phyloP scores from a whole-genome alignment of 1,140 invertebrate species.

The Gryon sp. region DNA sequence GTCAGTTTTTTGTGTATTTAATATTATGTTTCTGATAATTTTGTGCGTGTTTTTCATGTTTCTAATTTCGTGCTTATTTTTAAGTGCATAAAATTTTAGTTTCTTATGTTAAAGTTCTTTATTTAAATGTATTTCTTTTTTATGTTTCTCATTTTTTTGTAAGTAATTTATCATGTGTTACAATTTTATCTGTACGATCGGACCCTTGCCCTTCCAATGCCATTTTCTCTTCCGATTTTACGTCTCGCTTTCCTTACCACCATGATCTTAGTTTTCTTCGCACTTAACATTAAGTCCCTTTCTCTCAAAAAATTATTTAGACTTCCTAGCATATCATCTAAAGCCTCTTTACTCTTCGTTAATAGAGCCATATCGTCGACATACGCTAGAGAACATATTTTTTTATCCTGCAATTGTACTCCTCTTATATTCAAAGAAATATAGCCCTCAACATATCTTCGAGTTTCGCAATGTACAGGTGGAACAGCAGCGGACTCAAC shows the following conservation, averaged over 20 bases:
- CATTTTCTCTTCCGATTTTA: constrained; percentile 5
- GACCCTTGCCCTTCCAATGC: not conserved
- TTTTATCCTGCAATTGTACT: not conserved
- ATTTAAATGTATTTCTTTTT: no score
- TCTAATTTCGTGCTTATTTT: no score
- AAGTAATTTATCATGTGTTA: no score
- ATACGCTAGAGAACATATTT: constrained; percentile 3
- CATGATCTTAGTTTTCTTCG: constrained; percentile 17
- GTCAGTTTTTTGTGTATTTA: no score
- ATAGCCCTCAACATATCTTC: not conserved
- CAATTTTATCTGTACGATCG: no score
- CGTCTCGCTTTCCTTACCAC: constrained; percentile 1
- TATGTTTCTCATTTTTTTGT: no score
- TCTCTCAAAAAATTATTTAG: not conserved
- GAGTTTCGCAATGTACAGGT: constrained; percentile 58
- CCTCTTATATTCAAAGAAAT: constrained; percentile 4
- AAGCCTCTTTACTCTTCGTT: not conserved
- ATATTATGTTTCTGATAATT: no score
- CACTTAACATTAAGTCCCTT: constrained; percentile 6
- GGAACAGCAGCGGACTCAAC: constrained; percentile 68
- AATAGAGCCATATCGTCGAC: constrained; percentile 1
- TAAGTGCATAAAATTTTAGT: no score
- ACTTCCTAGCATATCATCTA: not conserved
- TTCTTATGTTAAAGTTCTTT: no score
- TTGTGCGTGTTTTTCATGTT: no score